These are phyloP conservation scores for Epirrhoe tristata DNA, from an alignment of 2,888 invertebrate genomes.

Conservation along the genomic window DNA sequence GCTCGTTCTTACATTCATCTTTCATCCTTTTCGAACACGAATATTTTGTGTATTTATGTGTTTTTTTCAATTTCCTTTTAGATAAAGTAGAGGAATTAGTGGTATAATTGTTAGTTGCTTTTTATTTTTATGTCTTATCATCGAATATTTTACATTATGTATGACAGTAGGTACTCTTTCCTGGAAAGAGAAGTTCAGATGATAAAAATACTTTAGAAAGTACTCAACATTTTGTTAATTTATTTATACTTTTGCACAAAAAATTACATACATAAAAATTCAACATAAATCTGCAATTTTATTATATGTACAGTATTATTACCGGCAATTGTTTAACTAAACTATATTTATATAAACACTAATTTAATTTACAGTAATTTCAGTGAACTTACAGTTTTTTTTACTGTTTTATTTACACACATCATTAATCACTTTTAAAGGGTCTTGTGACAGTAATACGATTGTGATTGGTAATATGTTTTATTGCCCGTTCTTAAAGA, in stretches of 20 bases:
- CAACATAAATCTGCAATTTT: too few species aligned
- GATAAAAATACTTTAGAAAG: background rate
- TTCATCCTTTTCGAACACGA: slow-evolving; percentile 27
- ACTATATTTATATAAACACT: too few species aligned
- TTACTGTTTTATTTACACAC: background rate
- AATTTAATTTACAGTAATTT: background rate
- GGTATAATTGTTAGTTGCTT: slow-evolving; percentile 25
- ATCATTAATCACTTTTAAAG: background rate
- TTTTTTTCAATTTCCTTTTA: slow-evolving; percentile 15
- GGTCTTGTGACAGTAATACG: background rate
- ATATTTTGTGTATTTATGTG: slow-evolving; percentile 19
- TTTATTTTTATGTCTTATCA: slow-evolving; percentile 13
- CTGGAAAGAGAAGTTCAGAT: background rate
- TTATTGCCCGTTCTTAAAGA: background rate
- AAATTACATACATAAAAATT: too few species aligned
- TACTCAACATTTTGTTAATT: too few species aligned
- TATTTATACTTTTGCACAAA: too few species aligned
- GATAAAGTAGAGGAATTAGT: slow-evolving; percentile 15
- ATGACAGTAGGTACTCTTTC: background rate
- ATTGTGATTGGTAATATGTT: background rate
- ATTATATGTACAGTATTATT: too few species aligned
- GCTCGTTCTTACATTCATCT: slow-evolving; percentile 34
- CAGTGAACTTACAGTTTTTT: background rate
- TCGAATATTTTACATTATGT: background rate
- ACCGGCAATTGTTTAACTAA: too few species aligned